These are phyloP conservation scores for Chrysotoxum bicinctum DNA, from an alignment of 2,888 invertebrate species.

Conservation along the genomic window DNA sequence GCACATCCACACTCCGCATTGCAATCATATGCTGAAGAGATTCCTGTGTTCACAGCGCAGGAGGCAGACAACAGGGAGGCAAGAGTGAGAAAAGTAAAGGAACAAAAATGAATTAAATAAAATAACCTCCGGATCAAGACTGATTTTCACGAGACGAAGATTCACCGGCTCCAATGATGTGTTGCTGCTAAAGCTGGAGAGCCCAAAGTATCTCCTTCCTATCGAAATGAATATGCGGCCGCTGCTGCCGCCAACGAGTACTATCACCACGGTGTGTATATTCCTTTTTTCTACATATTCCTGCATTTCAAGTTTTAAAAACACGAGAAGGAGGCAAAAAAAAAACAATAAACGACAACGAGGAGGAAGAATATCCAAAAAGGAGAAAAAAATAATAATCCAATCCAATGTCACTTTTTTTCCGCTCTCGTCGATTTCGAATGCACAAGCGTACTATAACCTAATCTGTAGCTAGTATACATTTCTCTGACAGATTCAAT, in stretches of 20 bases:
- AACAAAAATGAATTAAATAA: slow-evolving; percentile 61
- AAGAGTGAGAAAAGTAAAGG: slow-evolving; percentile 19
- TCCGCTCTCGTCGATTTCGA: slow-evolving; percentile 67
- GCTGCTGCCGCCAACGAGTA: slow-evolving; percentile 50
- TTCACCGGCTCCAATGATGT: slow-evolving; percentile 65
- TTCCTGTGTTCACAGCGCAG: slow-evolving; percentile 27
- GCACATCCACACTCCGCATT: slow-evolving; percentile 58
- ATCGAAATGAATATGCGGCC: slow-evolving; percentile 56
- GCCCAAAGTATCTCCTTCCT: slow-evolving; percentile 49
- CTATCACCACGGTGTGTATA: slow-evolving; percentile 52
- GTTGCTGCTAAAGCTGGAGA: slow-evolving; percentile 35
- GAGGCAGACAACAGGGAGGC: slow-evolving; percentile 3
- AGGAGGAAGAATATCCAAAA: slow-evolving; percentile 45
- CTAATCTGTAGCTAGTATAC: slow-evolving; percentile 54
- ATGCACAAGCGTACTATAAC: slow-evolving; percentile 67
- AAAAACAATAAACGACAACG: slow-evolving; percentile 32
- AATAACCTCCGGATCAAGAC: slow-evolving; percentile 68
- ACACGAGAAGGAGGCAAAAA: slow-evolving; percentile 55
- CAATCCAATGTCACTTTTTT: slow-evolving; percentile 72
- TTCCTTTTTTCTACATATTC: slow-evolving; percentile 55
- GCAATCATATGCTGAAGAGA: slow-evolving; percentile 45
- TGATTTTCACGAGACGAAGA: slow-evolving; percentile 71
- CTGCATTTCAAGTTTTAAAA: slow-evolving; percentile 72
- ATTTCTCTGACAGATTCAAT: slow-evolving; percentile 51
- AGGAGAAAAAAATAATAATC: slow-evolving; percentile 29